Base-by-base conservation (phyloP, 2,113 vertebrate genomes). In the Epinephelus lanceolatus region DNA sequence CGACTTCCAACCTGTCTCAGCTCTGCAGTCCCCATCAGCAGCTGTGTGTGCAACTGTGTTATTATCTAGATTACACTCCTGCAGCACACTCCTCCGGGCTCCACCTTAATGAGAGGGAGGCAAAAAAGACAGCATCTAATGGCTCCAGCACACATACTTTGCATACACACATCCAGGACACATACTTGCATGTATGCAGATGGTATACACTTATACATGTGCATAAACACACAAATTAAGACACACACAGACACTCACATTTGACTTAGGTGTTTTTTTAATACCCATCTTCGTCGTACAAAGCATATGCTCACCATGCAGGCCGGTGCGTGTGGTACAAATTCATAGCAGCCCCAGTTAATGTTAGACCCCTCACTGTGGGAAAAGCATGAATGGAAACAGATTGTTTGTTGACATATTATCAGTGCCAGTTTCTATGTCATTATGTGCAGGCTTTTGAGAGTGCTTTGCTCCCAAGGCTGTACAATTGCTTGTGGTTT, bases 11-110 rank as follows among this genome's bases (percentile, higher is more conserved):
- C 89, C 85, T 80, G 88, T 81, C 86, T 73, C 73, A 37, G 72
- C 59, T 86, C 85, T 51, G 69, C 80, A 21, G 71, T 76, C 74
- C 73, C 87, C 84, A 78, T 88, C 90, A 84, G 81, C 90, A 92
- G 90, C 88, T 92, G 83, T 47, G 49, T 66, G 70, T 40, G 82
- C 72, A 88, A 85, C 70, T 59, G 61, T 92, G 89, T 93, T 81
- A 95, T 95, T 94, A 94, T 90, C 85, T 84, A 56, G 69, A 94
- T 93, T 91, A 92, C 80, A 87, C 80, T 87, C 78, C 84, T 89
- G 52, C 69, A 74, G 77, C 86, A 66, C 68, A 60, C 90, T 91
- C 88, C 89, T 92, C 65, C 65, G 8, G 52, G 82, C 89, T 79
- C 83, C 76, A 87, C 81, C 84, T 83, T 90, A 88, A 94, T 92